These are phyloP conservation scores for Tapirus indicus DNA, from an alignment of 2,797 vertebrate species.

Conservation along the genomic window DNA sequence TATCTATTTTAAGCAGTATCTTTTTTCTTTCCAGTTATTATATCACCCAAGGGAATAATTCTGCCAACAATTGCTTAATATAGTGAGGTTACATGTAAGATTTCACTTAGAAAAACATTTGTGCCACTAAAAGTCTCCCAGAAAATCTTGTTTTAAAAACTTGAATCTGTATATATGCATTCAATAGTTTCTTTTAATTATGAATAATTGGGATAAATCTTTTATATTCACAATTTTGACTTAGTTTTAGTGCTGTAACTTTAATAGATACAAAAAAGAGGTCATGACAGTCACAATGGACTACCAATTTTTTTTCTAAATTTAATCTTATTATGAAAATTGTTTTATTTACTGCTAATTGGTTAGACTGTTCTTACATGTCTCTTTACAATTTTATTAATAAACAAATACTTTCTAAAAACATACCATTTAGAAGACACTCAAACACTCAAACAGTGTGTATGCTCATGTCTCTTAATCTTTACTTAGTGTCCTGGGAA, in stretches of 20 bases:
- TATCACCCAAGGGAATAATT: neutral
- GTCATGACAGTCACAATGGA: neutral
- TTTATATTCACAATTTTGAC: neutral
- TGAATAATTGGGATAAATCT: neutral
- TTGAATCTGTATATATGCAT: neutral
- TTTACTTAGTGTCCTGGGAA: neutral
- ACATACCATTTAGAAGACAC: neutral
- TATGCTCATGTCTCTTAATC: neutral
- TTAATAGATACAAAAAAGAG: neutral
- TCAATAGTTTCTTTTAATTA: neutral
- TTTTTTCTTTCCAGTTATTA: neutral
- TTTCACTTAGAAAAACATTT: neutral
- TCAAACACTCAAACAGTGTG: neutral
- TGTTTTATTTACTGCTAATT: neutral
- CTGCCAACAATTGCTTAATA: neutral
- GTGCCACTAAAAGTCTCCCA: neutral
- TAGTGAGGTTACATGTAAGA: neutral
- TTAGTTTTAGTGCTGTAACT: neutral
- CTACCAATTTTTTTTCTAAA: neutral
- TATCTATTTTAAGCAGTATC: neutral
- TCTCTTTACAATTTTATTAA: neutral
- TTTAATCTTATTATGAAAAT: neutral
- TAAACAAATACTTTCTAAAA: neutral
- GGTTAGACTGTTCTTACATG: neutral
- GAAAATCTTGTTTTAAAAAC: slow-evolving; percentile 8